Base-by-base conservation (phyloP, 2,888 invertebrate species). In the Cosmia pyralina region DNA sequence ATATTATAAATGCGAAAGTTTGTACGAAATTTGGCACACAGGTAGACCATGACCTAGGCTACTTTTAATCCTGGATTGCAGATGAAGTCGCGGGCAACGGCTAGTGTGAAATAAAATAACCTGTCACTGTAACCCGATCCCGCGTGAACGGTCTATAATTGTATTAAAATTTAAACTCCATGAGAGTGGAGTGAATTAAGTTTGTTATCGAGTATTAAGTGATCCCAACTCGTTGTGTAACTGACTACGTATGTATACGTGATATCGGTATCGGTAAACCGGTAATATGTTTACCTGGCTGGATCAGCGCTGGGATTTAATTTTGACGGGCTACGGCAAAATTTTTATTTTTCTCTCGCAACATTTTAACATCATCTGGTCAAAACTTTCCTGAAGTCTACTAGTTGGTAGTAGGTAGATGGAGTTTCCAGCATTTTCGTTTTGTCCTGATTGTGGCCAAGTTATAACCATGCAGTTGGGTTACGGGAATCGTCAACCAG, bases 181-280 rank as follows among this genome's bases (percentile, higher is more conserved):
- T 28, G 50, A 46, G 50, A 63, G 74, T 64, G 55, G 41, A 69
- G 57, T 44, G 52, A 55, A 82, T 75, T 79, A 71, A 64, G 62
- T 63, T 81, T 22, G 69, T 82, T 82, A 81, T 71, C 60, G 55
- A 69, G 71, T 60, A 75, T 75, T 79, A 79, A 82, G 68, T 79
- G 70, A 41, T 68, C 13, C 34, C 34, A 71, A 69, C 75, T 41
- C 75, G 48, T 38, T 63, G 4, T 68, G 68, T 59, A 48, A 80
- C 64, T 64, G 48, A 53, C 50, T 60, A 58, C 46, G n/a, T 60
- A 53, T 44, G 15, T 57, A 28, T 48, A 63, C 22, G 4, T 50
- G 13, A 58, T 19, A n/a, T 62, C 38, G 55, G 65, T 59, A 69
- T 75, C 48, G 66, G 34, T 38, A 57, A 62, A 65, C 70, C 65